Evolutionary conservation across 2,113 vertebrate genomes (phyloP).

Genomic region (Aythya baeri): DNA sequence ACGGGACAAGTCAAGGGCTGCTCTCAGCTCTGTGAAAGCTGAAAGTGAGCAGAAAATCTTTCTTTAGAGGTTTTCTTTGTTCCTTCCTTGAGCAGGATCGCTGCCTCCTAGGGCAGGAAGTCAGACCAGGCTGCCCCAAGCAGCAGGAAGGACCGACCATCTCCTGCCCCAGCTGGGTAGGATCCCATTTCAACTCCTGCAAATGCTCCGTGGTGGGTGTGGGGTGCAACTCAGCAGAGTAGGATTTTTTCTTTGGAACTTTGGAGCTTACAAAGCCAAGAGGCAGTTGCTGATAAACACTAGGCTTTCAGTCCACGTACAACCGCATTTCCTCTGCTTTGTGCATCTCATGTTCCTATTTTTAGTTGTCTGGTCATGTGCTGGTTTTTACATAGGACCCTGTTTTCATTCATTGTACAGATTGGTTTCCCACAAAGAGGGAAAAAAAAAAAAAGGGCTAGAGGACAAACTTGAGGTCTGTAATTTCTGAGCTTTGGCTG

Average conservation of each 20-base stretch:
- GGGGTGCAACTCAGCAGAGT: neutral
- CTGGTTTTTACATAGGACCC: neutral
- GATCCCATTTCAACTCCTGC: neutral
- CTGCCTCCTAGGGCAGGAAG: neutral
- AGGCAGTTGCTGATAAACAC: neutral
- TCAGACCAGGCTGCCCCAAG: fast-evolving
- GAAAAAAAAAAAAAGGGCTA: neutral
- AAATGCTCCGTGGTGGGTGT: neutral
- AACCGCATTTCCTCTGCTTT: neutral
- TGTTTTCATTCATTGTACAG: neutral
- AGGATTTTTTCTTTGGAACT: neutral
- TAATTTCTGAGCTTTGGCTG: slow-evolving; percentile 28
- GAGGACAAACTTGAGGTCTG: slow-evolving; percentile 7
- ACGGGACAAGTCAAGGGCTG: neutral
- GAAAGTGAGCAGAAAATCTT: neutral
- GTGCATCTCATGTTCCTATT: neutral
- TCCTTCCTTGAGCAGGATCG: fast-evolving
- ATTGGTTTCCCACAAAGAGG: neutral
- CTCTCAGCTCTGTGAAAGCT: neutral
- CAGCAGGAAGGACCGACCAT: neutral
- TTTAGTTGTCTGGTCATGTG: neutral
- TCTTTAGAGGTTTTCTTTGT: neutral
- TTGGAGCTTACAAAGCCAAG: neutral
- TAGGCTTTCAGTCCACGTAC: neutral
- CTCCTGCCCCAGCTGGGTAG: fast-evolving